Evolutionary conservation across 2,797 vertebrate species (phyloP), one percentile per base, ranked within the genome.

Genomic region (Ataeniobius toweri): DNA sequence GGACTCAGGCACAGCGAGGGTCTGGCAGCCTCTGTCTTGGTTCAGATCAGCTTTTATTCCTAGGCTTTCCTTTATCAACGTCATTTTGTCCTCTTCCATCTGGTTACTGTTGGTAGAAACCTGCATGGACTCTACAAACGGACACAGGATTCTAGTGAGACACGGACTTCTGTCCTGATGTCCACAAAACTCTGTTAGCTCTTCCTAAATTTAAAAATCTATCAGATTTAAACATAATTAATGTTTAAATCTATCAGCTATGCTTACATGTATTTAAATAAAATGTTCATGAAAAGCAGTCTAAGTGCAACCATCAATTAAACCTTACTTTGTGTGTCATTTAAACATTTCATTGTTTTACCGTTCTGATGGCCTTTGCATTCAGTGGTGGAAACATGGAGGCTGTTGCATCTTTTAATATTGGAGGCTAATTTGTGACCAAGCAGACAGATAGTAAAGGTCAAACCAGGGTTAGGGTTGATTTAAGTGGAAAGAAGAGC

Each of bases 21-120:
- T 73, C 78, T 89, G 90, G 78, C 85, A 86, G 77, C 84, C 73
- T 26, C 46, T 9, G 41, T 65, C 0, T 61, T 7, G 0, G 12
- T 44, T 83, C 61, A 46, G 24, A 44, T 80, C 67, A 2, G 82
- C 89, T 85, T 85, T 85, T 87, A 72, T 83, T 70, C 58, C n/a
- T 24, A 51, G 56, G 74, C 67, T 79, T 86, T 83, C 46, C 71
- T 83, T 44, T 31, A 50, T 77, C 58, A 9, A 80, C 73, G 72
- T 85, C 81, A 80, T 81, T 80, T 80, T 53, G 5, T 76, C 65
- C 28, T 75, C 36, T 24, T 53, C n/a, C 26, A 24, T 72, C 48
- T 26, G 18, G 16, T 18, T 13, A 18, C n/a, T 36, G 74, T 31
- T 71, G 53, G 8, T 56, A 9, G 74, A 59, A 71, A 76, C 77